A percentile compares a stretch with the other conserved stretches of the same genome.
Conservation (phyloP, 1,140 invertebrate species). For the Trichoplusia ni region DNA sequence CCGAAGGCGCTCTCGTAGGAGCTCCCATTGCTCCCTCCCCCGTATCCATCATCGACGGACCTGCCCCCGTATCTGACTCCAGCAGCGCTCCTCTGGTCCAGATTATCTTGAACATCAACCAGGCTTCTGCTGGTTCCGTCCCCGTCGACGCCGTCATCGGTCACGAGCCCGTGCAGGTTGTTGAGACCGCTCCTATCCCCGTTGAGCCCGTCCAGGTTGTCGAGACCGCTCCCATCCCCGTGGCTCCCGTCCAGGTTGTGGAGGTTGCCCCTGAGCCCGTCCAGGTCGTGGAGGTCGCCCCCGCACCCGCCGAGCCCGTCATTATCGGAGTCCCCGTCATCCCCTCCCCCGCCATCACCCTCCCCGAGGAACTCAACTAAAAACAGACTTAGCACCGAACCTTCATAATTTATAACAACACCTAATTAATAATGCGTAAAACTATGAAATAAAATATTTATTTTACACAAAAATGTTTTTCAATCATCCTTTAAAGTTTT, state of each 20-base stretch:
- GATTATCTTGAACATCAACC: constrained; percentile 61
- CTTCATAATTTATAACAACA: not conserved
- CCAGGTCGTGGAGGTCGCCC: not conserved
- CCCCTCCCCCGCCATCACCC: constrained; percentile 36
- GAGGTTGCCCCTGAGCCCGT: constrained; percentile 29
- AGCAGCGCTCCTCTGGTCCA: constrained; percentile 55
- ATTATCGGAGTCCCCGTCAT: constrained; percentile 46
- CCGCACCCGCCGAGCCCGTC: constrained; percentile 32
- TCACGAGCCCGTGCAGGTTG: constrained; percentile 28
- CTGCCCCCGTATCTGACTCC: constrained; percentile 31
- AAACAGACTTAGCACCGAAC: not conserved
- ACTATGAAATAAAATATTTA: too few species aligned
- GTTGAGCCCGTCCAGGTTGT: constrained; percentile 34
- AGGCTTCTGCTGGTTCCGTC: constrained; percentile 12
- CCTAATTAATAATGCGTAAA: too few species aligned
- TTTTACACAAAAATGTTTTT: too few species aligned
- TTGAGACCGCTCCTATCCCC: constrained; percentile 19
- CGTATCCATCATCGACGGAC: constrained; percentile 37
- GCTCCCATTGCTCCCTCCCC: constrained; percentile 13
- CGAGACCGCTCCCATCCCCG: constrained; percentile 23
- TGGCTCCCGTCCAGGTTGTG: constrained; percentile 18
- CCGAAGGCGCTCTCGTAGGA: constrained; percentile 13
- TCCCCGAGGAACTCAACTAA: constrained; percentile 43
- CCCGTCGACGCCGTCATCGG: constrained; percentile 25
- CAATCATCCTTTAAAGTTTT: too few species aligned